These are phyloP conservation scores for Channa striata DNA, from an alignment of 2,797 vertebrate genomes.

Conservation along the genomic window DNA sequence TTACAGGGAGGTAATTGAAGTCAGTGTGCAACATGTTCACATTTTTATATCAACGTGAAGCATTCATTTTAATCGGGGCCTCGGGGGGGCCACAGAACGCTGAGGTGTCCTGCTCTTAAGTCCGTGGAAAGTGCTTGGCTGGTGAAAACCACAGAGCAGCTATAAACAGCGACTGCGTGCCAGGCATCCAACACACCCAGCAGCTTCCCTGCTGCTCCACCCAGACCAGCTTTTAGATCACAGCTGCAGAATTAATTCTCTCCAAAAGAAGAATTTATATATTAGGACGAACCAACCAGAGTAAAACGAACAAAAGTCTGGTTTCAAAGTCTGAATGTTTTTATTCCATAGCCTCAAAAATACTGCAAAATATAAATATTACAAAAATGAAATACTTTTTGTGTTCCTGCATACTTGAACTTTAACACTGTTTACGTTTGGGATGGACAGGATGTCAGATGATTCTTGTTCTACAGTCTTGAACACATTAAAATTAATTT, in stretches of 20 bases:
- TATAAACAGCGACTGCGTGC: constrained; percentile 72
- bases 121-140: constrained; percentile 70
- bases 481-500: background rate
- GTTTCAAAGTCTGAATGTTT: constrained; percentile 69
- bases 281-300: background rate
- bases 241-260: constrained; percentile 44
- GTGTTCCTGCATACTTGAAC: constrained; percentile 38
- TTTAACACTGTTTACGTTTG: constrained; percentile 72
- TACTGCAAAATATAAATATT: constrained; percentile 81
- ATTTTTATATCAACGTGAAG: constrained; percentile 27
- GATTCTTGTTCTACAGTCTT: background rate
- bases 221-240: constrained; percentile 7
- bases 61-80: constrained; percentile 24
- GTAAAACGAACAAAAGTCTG: background rate
- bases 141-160: constrained; percentile 73
- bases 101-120: constrained; percentile 31
- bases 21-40: constrained; percentile 7
- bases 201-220: constrained; percentile 40
- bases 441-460: constrained; percentile 27
- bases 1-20: background rate
- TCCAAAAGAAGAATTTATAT: background rate
- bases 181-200: constrained; percentile 65
- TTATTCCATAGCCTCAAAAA: constrained; percentile 76
- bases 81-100: constrained; percentile 27
- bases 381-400: constrained; percentile 67